phyloP scores from a whole-genome alignment of 2,888 invertebrate genomes.

The Polymixis lichenea region DNA sequence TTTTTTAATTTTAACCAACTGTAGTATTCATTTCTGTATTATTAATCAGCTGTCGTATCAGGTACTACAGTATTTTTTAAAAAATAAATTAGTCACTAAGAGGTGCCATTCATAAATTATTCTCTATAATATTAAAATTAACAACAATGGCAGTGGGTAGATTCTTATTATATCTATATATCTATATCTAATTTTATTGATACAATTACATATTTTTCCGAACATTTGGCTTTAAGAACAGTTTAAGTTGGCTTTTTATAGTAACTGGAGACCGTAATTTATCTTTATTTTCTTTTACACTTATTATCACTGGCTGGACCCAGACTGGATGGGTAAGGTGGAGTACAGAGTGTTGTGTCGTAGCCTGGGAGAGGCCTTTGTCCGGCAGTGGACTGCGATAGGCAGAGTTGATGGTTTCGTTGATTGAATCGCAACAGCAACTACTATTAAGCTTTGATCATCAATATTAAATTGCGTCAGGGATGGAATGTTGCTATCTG shows the following conservation, averaged over 20 bases:
- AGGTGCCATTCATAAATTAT: conserved; percentile 38
- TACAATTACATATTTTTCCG: conserved; percentile 30
- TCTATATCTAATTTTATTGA: conserved; percentile 45
- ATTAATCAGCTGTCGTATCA: conserved; percentile 23
- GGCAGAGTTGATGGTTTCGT: background rate
- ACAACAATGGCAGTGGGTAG: conserved; percentile 66
- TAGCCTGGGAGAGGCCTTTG: background rate
- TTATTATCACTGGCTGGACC: background rate
- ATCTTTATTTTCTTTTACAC: background rate
- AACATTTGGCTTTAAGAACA: conserved; percentile 42
- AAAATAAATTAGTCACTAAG: background rate
- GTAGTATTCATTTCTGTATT: conserved; percentile 8
- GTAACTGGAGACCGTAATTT: conserved; percentile 23
- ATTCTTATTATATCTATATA: conserved; percentile 54
- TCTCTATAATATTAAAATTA: conserved; percentile 49
- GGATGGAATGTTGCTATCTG: background rate
- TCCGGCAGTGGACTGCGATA: background rate
- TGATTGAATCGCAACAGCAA: background rate
- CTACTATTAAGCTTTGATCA: background rate
- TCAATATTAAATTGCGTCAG: background rate
- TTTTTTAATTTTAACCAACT: background rate
- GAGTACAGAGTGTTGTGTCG: background rate
- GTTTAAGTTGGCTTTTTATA: conserved; percentile 17
- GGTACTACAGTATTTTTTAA: conserved; percentile 5
- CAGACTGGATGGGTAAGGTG: background rate